These are phyloP conservation scores for Ischnus inquisitorius DNA, from an alignment of 2,888 invertebrate genomes.

Conservation along the genomic window DNA sequence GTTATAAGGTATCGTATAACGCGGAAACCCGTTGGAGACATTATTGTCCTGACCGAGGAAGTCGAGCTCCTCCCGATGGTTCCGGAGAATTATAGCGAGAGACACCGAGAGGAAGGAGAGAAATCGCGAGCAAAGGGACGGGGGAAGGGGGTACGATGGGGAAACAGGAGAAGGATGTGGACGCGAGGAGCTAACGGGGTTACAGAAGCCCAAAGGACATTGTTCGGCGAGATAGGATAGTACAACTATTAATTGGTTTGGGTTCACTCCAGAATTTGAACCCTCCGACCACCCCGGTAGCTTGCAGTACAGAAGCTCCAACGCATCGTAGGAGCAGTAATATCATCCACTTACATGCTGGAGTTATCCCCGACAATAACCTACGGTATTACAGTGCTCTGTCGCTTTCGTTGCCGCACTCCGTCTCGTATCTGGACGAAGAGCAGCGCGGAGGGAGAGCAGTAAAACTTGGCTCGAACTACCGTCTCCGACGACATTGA, in stretches of 20 bases:
- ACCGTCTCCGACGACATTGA: slow-evolving; percentile 28
- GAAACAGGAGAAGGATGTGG: slow-evolving; percentile 17
- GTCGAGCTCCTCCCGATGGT: slow-evolving; percentile 27
- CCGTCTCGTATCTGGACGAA: slow-evolving; percentile 15
- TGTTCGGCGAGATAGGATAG: slow-evolving; percentile 57
- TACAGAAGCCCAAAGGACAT: slow-evolving; percentile 39
- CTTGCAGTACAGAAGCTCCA: slow-evolving; percentile 39
- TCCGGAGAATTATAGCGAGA: slow-evolving; percentile 58
- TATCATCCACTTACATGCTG: slow-evolving; percentile 64
- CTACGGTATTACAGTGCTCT: slow-evolving; percentile 46
- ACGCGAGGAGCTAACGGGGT: neutral
- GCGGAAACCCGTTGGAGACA: slow-evolving; percentile 55
- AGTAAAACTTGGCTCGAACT: slow-evolving; percentile 53
- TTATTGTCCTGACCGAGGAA: slow-evolving; percentile 50
- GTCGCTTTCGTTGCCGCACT: slow-evolving; percentile 32
- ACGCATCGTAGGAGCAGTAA: slow-evolving; percentile 32
- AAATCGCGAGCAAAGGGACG: slow-evolving; percentile 39
- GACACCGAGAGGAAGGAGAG: slow-evolving; percentile 40
- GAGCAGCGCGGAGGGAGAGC: neutral
- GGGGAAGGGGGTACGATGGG: slow-evolving; percentile 27
- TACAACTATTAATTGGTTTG: slow-evolving; percentile 76
- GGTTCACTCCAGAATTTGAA: slow-evolving; percentile 68
- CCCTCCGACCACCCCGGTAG: slow-evolving; percentile 23
- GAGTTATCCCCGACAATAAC: slow-evolving; percentile 59
- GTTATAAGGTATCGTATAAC: slow-evolving; percentile 46